Base-by-base conservation (phyloP, 2,888 invertebrate genomes). In the Phasia obesa region DNA sequence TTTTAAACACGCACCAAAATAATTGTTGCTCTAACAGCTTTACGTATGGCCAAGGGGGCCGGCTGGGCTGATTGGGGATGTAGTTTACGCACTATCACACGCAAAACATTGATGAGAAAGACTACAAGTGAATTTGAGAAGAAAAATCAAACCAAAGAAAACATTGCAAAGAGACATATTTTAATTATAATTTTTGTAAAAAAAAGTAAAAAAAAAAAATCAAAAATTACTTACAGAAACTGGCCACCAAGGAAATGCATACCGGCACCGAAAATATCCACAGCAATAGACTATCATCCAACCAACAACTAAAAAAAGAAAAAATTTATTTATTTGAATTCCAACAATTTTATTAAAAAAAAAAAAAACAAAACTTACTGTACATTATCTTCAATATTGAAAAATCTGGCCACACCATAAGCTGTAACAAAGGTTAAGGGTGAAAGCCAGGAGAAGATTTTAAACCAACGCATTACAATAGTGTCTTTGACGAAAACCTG, bases 401-500 rank as follows among this genome's bases (percentile, higher is more conserved):
- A 89, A 84, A 86, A 86, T 47, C 90, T 85, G 4, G 88, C 89
- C 60, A 86, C 69, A 13, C 87, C 88, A 94, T 92, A 47, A 91
- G 89, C 86, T 92, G 92, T 31, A 3, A 93, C 91, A 75, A 94
- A 92, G 21, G 93, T 47, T 9, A 93, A 84, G 0, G 95, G 93
- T 0, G 93, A 87, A 0, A 93, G 92, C 96, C 96, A 96, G 57
- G 96, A 96, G 49, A 96, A 90, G 0, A 92, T 88, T 82, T 94
- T 92, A 89, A 96, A 96, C 92, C 94, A 94, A 67, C 93, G 93
- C 93, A 96, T 93, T 2, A 95, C 94, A 64, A 94, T 92, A 70
- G 94, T 93, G 85, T 96, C 95, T 86, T 93, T 93, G 44, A 95
- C 94, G 89, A 96, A 96, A 17, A 96, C 93, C 93, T 93, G 88